phyloP scores from a whole-genome alignment of 1,140 invertebrate genomes.

The Drosophila tsacasi region DNA sequence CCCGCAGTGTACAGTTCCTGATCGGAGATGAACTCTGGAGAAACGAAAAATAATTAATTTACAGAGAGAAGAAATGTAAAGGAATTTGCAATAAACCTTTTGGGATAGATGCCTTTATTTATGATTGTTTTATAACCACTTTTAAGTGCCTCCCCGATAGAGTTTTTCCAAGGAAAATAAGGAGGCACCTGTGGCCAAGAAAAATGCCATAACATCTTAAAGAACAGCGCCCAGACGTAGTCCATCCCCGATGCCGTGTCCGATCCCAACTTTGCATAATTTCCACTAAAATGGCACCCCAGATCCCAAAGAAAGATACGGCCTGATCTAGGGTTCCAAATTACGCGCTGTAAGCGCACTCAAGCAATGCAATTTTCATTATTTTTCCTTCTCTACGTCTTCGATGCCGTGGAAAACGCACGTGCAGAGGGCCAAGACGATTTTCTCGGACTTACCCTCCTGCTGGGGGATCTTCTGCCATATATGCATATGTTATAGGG shows the following conservation, averaged over 20 bases:
- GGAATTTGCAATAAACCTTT: neutral
- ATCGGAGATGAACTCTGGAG: constrained; percentile 18
- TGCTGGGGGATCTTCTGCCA: constrained; percentile 7
- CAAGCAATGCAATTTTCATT: constrained; percentile 73
- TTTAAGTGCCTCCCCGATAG: neutral
- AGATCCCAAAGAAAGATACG: constrained; percentile 17
- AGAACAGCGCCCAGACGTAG: constrained; percentile 9
- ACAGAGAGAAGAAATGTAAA: neutral
- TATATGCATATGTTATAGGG: constrained; percentile 20
- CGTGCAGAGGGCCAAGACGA: constrained; percentile 64
- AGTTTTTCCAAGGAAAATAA: constrained; percentile 30
- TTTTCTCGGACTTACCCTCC: constrained; percentile 64
- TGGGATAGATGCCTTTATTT: neutral
- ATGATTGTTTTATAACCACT: neutral
- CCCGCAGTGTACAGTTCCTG: constrained; percentile 9
- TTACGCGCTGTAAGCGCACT: constrained; percentile 62
- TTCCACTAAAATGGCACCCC: constrained; percentile 29
- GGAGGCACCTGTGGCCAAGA: constrained; percentile 22
- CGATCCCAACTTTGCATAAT: constrained; percentile 65
- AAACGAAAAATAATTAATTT: constrained; percentile 18
- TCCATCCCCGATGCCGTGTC: neutral
- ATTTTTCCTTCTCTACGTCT: constrained; percentile 33
- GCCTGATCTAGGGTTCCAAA: constrained; percentile 54
- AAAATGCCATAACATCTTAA: constrained; percentile 4
- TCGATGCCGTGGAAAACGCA: constrained; percentile 64